Base-by-base conservation (phyloP, 2,113 vertebrate species). In the Gadus chalcogrammus region DNA sequence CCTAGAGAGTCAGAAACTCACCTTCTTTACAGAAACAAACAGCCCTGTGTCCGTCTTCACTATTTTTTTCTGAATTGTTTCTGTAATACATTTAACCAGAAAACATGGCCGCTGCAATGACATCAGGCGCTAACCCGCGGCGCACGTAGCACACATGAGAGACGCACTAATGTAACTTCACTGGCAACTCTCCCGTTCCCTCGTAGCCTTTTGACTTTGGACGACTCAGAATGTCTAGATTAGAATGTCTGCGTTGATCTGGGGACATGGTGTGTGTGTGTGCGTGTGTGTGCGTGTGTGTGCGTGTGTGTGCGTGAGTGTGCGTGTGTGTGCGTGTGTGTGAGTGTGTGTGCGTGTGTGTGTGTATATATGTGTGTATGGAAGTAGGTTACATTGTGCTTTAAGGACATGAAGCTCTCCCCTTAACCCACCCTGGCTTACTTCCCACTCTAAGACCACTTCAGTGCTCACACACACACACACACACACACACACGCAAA, bases 301-400 rank as follows among this genome's bases (percentile, higher is more conserved):
- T 2, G 20, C 67, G 63, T 48, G 42, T 48, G 42, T 48, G 42
- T 48, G 42, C 2, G 65, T 65, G 79, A 3, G 31, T 31, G 31
- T 31, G 31, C 4, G 3, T 31, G 31, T 3, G 31, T 53, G 48
- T 1, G 15, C 2, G 48, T 24, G 22, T 24, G 22, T 24, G 1
- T 42, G 38, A 2, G 38, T 42, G 38, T 42, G 38, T 58, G 69
- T 77, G 24, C 3, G 55, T n/a, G 15, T 2, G 15, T 48, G 42
- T 48, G 42, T 48, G 42, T 2, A n/a, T 69, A 61, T 42, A 11
- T 42, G 38, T 42, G 38, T 42, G 42, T 9, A 65, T 65, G 79
- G 85, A 91, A 90, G 77, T 90, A 86, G 91, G 91, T 88, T 92
- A 88, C 73, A 80, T 74, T 91, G 90, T 89, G 90, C 85, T 91